phyloP scores from a whole-genome alignment of 2,113 vertebrate genomes.

The Ciconia maguari region DNA sequence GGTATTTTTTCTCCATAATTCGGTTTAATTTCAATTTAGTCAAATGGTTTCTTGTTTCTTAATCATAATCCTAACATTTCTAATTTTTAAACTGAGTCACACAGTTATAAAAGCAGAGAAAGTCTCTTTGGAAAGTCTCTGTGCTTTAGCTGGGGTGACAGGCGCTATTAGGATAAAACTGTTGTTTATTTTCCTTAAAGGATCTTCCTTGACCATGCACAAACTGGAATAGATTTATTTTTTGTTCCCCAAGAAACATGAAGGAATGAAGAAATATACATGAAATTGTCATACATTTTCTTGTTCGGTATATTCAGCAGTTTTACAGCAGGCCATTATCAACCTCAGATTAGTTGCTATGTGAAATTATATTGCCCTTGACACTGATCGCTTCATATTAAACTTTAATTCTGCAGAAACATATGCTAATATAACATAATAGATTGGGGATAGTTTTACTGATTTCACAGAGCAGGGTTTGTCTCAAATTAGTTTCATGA shows the following conservation, averaged over 20 bases:
- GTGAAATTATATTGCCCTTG: background rate
- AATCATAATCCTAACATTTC: background rate
- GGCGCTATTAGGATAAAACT: background rate
- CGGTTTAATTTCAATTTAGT: background rate
- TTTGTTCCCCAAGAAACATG: background rate
- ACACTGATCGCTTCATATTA: background rate
- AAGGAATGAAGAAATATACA: background rate
- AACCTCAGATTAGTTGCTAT: background rate
- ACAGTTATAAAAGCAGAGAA: background rate
- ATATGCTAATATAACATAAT: background rate
- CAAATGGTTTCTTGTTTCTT: background rate
- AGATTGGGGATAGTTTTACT: background rate
- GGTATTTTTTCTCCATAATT: background rate
- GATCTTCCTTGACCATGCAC: background rate
- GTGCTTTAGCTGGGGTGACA: background rate
- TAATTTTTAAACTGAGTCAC: background rate
- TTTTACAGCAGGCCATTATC: background rate
- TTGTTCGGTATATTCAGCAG: background rate
- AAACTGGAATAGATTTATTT: background rate
- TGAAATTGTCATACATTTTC: background rate
- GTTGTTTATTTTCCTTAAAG: background rate
- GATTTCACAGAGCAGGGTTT: background rate
- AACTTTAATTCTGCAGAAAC: background rate
- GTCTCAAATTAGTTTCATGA: background rate
- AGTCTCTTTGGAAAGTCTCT: background rate